Percentiles rank a stretch among this genome's conserved stretches.
Evolutionary conservation across 2,797 vertebrate species (phyloP).

Genomic region (Petrocephalus sullivani): DNA sequence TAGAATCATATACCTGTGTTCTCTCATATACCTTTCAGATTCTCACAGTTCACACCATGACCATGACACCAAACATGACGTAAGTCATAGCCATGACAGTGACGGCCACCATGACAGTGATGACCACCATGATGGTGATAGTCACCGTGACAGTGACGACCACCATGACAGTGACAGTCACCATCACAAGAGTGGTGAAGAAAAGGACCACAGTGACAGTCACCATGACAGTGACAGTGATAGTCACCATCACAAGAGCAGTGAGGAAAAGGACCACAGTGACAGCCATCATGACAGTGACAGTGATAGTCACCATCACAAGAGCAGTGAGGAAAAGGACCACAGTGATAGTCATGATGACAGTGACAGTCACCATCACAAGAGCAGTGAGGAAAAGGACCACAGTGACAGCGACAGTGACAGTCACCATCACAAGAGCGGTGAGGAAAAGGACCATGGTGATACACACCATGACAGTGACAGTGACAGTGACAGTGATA

Average conservation of each 20-base stretch:
- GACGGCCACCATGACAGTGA: neutral
- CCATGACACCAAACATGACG: neutral
- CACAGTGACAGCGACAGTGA: neutral
- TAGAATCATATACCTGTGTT: neutral
- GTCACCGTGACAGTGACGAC: neutral
- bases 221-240: neutral
- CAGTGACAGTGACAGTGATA: neutral
- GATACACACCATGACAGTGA: neutral
- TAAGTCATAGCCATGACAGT: neutral
- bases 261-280: neutral
- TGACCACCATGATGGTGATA: neutral
- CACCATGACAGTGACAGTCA: neutral
- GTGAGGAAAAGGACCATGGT: neutral
- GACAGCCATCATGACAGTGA: neutral
- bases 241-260: neutral
- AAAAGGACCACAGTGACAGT: neutral
- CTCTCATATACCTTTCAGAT: constrained; percentile 19
- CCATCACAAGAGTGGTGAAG: neutral
- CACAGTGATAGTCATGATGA: neutral
- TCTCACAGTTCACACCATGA: constrained; percentile 21
- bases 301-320: neutral
- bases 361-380: neutral
- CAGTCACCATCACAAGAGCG: neutral
- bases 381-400: neutral
- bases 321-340: neutral